Conservation (phyloP, 2,888 invertebrate genomes). For the Abscondita cerata region DNA sequence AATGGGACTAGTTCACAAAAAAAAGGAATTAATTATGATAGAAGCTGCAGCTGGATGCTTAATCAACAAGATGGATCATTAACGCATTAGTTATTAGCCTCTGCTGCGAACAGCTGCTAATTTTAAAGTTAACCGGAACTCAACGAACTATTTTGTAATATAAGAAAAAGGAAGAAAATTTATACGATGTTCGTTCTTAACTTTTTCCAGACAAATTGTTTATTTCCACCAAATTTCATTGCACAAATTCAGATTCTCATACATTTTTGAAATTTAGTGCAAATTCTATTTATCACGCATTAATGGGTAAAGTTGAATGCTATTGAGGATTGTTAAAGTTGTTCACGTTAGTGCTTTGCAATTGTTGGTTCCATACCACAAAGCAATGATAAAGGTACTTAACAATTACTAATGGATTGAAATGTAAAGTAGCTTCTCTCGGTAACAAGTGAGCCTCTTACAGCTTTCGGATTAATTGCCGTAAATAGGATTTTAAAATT, state of each 20-base stretch:
- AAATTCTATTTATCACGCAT: not conserved
- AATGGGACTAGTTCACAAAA: slow-evolving; percentile 8
- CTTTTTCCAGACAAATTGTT: not conserved
- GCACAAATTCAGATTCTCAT: too few relatives aligned
- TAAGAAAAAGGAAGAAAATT: not conserved
- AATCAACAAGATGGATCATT: slow-evolving; percentile 35
- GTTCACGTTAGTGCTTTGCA: not conserved
- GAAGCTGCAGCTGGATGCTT: slow-evolving; percentile 32
- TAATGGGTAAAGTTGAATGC: not conserved
- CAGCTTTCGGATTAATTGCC: too few relatives aligned
- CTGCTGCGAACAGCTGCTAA: slow-evolving; percentile 32
- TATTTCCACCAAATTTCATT: too few relatives aligned
- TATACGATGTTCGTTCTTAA: not conserved
- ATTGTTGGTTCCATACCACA: too few relatives aligned
- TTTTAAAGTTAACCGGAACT: slow-evolving; percentile 24
- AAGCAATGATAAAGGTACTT: too few relatives aligned
- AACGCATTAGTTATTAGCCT: slow-evolving; percentile 31
- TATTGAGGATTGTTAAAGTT: slow-evolving; percentile 4
- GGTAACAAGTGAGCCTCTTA: too few relatives aligned
- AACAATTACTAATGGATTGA: too few relatives aligned
- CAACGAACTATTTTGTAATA: slow-evolving; percentile 26
- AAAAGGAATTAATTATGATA: slow-evolving; percentile 25
- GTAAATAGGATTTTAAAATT: too few relatives aligned
- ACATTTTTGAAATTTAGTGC: not conserved
- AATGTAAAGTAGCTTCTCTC: too few relatives aligned